These are phyloP conservation scores for Geopemphigus sp. DNA, from an alignment of 1,140 invertebrate genomes.

Conservation along the genomic window DNA sequence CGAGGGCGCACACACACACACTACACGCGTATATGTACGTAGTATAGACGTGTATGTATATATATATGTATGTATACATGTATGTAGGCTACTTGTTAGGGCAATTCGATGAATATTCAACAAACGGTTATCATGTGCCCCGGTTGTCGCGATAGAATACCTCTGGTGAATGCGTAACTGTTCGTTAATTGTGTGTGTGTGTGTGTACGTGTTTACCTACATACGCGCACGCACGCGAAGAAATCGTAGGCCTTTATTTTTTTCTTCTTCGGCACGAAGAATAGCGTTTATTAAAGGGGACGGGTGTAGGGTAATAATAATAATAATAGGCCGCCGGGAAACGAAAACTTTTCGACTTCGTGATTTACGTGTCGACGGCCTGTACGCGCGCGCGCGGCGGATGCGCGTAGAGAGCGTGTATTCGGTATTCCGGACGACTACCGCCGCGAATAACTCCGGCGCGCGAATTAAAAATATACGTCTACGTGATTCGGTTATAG, in stretches of 20 bases:
- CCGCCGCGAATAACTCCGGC: not conserved
- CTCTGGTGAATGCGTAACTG: constrained; percentile 7
- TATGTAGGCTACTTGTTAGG: constrained; percentile 21
- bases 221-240: not conserved
- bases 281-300: too few species aligned
- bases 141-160: not conserved
- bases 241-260: not conserved
- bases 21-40: not conserved
- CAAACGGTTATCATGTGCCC: not conserved
- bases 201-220: too few species aligned
- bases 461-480: not conserved
- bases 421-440: not conserved
- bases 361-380: too few species aligned
- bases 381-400: too few species aligned
- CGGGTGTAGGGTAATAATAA: too few species aligned
- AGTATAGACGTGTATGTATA: too few species aligned
- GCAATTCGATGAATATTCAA: constrained; percentile 35
- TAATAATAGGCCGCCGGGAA: too few species aligned
- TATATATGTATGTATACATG: too few species aligned
- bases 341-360: too few species aligned
- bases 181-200: not conserved
- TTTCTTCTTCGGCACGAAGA: not conserved
- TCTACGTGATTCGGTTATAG: not conserved
- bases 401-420: too few species aligned
- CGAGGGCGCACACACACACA: constrained; percentile 18